phyloP scores from a whole-genome alignment of 2,888 invertebrate species.

The Saturnia japonica region DNA sequence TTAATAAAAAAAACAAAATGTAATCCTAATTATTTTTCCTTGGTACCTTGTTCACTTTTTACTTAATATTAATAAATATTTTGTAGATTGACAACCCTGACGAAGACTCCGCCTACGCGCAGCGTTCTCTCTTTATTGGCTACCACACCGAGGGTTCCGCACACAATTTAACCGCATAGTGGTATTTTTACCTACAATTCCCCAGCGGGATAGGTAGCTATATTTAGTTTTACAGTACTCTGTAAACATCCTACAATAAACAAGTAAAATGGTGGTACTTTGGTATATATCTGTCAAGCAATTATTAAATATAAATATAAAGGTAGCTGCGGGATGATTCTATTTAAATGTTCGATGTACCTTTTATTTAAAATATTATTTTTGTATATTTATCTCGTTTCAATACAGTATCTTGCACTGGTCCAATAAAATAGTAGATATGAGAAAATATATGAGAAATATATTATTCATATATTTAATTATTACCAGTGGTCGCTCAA shows the following conservation, averaged over 20 bases:
- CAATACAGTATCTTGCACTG: not conserved
- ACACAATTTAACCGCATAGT: slow-evolving; percentile 33
- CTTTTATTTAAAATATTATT: not conserved
- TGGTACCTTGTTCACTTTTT: not conserved
- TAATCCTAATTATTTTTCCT: not conserved
- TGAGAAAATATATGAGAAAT: too few relatives aligned
- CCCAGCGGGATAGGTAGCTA: slow-evolving; percentile 31
- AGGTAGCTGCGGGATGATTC: not conserved
- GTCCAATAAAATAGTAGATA: too few relatives aligned
- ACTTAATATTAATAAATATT: not conserved
- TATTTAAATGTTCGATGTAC: not conserved
- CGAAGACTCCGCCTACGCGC: slow-evolving; percentile 57
- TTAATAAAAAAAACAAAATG: not conserved
- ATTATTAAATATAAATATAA: not conserved
- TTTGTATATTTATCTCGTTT: not conserved
- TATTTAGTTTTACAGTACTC: slow-evolving; percentile 1
- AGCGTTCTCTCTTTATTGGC: slow-evolving; percentile 60
- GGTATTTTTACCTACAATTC: slow-evolving; percentile 33
- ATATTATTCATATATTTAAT: too few relatives aligned
- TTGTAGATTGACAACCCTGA: slow-evolving; percentile 5
- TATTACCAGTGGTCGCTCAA: too few relatives aligned
- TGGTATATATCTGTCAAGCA: not conserved
- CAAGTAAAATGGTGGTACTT: slow-evolving; percentile 5
- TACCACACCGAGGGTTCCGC: slow-evolving; percentile 48
- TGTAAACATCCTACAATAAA: slow-evolving; percentile 36